Evolutionary conservation across 2,888 invertebrate species (phyloP).

Genomic region (Mesochorus sp.): DNA sequence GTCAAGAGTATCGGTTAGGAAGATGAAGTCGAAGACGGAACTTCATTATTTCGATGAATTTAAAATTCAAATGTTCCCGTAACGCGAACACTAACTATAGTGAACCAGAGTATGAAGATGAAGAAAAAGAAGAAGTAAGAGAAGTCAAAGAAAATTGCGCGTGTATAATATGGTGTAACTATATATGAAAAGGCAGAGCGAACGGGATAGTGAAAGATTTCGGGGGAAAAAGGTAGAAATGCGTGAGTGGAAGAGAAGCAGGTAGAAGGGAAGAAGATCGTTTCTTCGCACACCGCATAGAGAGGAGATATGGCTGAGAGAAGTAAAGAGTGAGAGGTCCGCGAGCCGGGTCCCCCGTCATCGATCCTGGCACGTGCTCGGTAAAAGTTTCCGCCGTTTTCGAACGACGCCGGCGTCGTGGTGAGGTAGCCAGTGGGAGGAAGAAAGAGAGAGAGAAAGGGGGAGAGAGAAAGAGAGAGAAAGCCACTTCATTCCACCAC

Average conservation of each 20-base stretch:
- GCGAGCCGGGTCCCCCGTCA: conserved; percentile 55
- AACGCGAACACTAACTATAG: not conserved
- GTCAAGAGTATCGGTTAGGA: conserved; percentile 6
- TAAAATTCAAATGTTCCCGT: conserved; percentile 7
- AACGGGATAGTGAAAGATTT: not conserved
- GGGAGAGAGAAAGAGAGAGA: conserved; percentile 44
- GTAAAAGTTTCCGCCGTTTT: conserved; percentile 63
- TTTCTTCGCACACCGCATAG: conserved; percentile 37
- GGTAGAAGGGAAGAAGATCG: conserved; percentile 48
- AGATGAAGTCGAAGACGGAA: not conserved
- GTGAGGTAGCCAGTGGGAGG: conserved; percentile 32
- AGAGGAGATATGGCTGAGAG: conserved; percentile 2
- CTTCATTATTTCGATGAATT: conserved; percentile 7
- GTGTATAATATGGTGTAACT: conserved; percentile 10
- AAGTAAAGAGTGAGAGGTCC: conserved; percentile 25
- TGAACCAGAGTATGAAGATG: not conserved
- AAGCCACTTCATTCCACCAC: not conserved
- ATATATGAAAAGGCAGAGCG: not conserved
- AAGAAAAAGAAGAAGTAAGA: conserved; percentile 7
- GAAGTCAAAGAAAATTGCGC: conserved; percentile 31
- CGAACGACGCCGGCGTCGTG: conserved; percentile 56
- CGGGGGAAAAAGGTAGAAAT: not conserved
- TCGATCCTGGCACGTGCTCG: conserved; percentile 64
- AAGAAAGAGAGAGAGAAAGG: conserved; percentile 8
- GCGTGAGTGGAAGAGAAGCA: conserved; percentile 2